Base-by-base conservation (phyloP, 2,113 vertebrate species). In the Otocyon megalotis region DNA sequence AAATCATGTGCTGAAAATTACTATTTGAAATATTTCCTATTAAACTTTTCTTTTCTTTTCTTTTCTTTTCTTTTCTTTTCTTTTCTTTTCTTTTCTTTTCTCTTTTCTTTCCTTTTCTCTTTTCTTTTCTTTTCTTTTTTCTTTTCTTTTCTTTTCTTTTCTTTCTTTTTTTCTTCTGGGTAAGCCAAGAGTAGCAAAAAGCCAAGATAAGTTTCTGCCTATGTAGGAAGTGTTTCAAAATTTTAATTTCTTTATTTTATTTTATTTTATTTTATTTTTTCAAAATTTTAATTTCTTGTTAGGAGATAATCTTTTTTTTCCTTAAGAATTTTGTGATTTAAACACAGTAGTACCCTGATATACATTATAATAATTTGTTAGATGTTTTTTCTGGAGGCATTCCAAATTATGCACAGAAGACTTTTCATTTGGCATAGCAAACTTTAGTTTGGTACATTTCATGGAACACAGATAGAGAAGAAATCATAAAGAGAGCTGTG, bases 241-340 rank as follows among this genome's bases (percentile, higher is more conserved):
- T 56, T 22, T 67, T 81, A 20, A 54, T 93, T 0, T 24, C 30
- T 95, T 53, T 95, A n/a, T n/a, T n/a, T n/a, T n/a, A n/a, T n/a
- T n/a, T n/a, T n/a, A n/a, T n/a, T n/a, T n/a, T n/a, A n/a, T n/a
- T n/a, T n/a, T n/a, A n/a, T n/a, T n/a, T n/a, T 93, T 95, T 96
- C 13, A 56, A 96, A 90, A 95, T 56, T 22, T 67, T 81, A 20
- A 54, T 93, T 0, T 26, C 30, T 95, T 53, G 93, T 43, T 43
- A 43, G 43, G 43, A 87, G 58, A 43, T 81, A 43, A 53, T 81
- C 22, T 93, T 50, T 67, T 67, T 69, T 83, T 58, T 82, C 4
- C 8, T 69, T 14, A 84, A 85, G 50, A 92, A 87, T 96, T 93
- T 97, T 94, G 50, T 94, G 67, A 71, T 67, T 95, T 96, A 95